Conservation (phyloP, 2,888 invertebrate genomes). For the Amiota communis region DNA sequence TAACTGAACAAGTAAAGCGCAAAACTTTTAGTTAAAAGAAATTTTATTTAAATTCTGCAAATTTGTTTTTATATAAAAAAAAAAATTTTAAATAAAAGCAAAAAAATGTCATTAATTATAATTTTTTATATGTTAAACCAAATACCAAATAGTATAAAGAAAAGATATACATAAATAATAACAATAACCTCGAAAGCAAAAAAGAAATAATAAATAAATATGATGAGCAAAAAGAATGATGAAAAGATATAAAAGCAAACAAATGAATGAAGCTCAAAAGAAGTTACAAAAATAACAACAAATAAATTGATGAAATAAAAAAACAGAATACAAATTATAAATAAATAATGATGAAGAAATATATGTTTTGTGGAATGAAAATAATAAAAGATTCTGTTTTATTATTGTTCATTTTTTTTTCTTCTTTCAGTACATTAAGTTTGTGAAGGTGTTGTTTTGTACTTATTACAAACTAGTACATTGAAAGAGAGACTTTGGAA, state of each 20-base stretch:
- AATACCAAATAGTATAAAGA: background rate
- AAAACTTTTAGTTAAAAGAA: background rate
- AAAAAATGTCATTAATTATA: background rate
- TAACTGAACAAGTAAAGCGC: background rate
- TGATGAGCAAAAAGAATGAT: constrained; percentile 9
- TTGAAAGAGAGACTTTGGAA: too few species aligned
- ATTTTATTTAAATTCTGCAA: too few species aligned
- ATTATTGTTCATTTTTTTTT: background rate
- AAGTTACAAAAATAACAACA: constrained; percentile 24
- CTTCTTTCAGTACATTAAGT: too few species aligned
- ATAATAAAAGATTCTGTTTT: constrained; percentile 41
- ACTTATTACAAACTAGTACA: too few species aligned
- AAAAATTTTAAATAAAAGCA: background rate
- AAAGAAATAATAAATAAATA: background rate
- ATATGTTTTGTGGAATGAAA: constrained; percentile 56
- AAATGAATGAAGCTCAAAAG: constrained; percentile 14
- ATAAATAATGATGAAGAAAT: constrained; percentile 52
- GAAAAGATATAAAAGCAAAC: constrained; percentile 41
- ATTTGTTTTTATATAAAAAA: background rate
- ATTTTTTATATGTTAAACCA: too few species aligned
- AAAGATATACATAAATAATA: background rate
- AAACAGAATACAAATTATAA: constrained; percentile 24
- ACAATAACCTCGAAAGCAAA: constrained; percentile 2
- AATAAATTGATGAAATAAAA: constrained; percentile 10
- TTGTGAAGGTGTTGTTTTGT: too few species aligned